Percentiles rank a stretch among this genome's conserved stretches.
Evolutionary conservation across 2,888 invertebrate species (phyloP).

Genomic region (Willowsia nigromaculata): DNA sequence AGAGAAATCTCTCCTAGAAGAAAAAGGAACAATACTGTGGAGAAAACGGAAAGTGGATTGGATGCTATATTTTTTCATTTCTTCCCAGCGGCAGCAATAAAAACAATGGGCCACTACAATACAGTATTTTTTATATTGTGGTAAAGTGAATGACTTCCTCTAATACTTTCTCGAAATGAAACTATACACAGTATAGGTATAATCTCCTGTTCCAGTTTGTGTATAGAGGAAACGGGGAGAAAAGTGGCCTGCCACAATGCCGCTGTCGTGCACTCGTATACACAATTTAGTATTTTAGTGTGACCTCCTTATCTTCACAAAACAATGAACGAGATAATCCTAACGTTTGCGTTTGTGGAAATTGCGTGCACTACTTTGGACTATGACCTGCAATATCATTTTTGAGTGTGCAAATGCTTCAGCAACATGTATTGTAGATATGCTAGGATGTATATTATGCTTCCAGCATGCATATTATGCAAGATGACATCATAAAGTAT

Average conservation of each 20-base stretch:
- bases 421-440: background rate
- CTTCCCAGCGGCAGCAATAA: slow-evolving; percentile 34
- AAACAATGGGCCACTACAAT: slow-evolving; percentile 32
- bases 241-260: background rate
- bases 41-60: slow-evolving; percentile 14
- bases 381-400: slow-evolving; percentile 55
- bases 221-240: background rate
- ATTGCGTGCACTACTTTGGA: slow-evolving; percentile 22
- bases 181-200: background rate
- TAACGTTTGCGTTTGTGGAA: slow-evolving; percentile 40
- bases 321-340: slow-evolving; percentile 61
- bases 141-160: slow-evolving; percentile 19
- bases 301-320: slow-evolving; percentile 43
- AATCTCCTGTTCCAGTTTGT: background rate
- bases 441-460: background rate
- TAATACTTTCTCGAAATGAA: background rate
- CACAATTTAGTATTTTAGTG: slow-evolving; percentile 37
- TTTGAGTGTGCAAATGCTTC: slow-evolving; percentile 5
- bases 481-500: background rate
- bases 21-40: background rate
- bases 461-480: background rate
- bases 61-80: slow-evolving; percentile 35
- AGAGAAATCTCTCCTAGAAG: background rate
- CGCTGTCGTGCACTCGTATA: background rate
- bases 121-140: background rate